These are phyloP conservation scores for Baryphthengus martii DNA, from an alignment of 2,113 vertebrate genomes.

Conservation along the genomic window DNA sequence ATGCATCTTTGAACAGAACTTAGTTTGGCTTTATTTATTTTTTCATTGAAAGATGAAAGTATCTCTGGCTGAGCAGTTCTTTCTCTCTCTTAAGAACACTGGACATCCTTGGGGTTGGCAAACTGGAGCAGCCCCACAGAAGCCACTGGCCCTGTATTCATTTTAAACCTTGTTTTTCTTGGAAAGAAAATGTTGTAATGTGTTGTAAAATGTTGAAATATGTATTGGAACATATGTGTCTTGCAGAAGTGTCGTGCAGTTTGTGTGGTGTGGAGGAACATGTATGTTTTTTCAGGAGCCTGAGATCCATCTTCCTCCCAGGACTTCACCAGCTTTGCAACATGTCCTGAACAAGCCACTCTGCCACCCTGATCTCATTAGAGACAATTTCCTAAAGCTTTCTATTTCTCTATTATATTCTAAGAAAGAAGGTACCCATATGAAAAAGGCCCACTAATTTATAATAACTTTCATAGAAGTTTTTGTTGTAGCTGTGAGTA, in stretches of 20 bases:
- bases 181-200: no score
- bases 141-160: background rate
- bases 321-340: background rate
- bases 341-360: background rate
- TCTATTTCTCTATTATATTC: background rate
- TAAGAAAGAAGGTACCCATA: background rate
- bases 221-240: background rate
- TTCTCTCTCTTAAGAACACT: background rate
- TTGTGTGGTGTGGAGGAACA: background rate
- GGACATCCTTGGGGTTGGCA: background rate
- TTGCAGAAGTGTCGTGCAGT: background rate
- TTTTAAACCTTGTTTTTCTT: background rate
- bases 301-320: background rate
- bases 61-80: background rate
- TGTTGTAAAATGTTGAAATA: no score
- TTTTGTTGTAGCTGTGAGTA: background rate
- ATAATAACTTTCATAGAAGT: background rate
- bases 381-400: background rate
- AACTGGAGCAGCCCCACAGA: background rate
- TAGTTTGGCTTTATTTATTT: background rate
- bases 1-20: background rate
- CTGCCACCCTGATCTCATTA: background rate
- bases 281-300: background rate
- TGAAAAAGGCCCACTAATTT: background rate
- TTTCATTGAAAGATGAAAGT: background rate